These are phyloP conservation scores for Spilogale gracilis DNA, from an alignment of 2,113 vertebrate species.

Conservation along the genomic window DNA sequence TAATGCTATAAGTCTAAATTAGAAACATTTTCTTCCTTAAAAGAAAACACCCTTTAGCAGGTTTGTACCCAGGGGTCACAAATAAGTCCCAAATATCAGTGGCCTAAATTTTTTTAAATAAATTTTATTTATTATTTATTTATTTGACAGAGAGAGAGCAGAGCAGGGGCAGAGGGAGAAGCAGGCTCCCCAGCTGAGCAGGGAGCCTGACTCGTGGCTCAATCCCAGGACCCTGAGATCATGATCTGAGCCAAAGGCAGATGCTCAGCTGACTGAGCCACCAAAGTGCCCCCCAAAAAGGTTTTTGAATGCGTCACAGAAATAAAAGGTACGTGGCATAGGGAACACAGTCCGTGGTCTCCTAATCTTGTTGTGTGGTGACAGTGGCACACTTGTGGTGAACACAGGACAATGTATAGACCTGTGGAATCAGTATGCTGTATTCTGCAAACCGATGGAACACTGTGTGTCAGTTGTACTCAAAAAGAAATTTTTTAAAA, in stretches of 20 bases:
- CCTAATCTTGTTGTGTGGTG: neutral
- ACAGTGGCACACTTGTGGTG: neutral
- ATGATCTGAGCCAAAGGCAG: too few species aligned
- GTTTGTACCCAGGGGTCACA: neutral
- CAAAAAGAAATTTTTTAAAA: neutral
- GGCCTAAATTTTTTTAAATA: neutral
- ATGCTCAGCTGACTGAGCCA: too few species aligned
- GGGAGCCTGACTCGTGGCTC: too few species aligned
- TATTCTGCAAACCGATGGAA: neutral
- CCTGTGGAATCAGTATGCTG: neutral
- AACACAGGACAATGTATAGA: neutral
- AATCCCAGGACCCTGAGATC: too few species aligned
- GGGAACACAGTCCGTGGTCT: neutral
- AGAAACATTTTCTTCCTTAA: constrained; percentile 45
- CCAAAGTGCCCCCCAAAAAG: too few species aligned
- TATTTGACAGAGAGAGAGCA: too few species aligned
- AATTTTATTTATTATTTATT: too few species aligned
- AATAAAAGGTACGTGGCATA: neutral
- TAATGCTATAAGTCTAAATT: neutral
- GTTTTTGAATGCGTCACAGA: neutral
- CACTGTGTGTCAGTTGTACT: neutral
- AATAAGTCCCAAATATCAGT: neutral
- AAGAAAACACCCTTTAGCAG: constrained; percentile 52
- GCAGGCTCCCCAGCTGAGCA: too few species aligned
- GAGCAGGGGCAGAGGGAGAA: too few species aligned